A percentile compares a stretch with the other conserved stretches of the same genome.
These are phyloP conservation scores for Colletes collaris DNA, from an alignment of 2,888 invertebrate species.

Conservation along the genomic window DNA sequence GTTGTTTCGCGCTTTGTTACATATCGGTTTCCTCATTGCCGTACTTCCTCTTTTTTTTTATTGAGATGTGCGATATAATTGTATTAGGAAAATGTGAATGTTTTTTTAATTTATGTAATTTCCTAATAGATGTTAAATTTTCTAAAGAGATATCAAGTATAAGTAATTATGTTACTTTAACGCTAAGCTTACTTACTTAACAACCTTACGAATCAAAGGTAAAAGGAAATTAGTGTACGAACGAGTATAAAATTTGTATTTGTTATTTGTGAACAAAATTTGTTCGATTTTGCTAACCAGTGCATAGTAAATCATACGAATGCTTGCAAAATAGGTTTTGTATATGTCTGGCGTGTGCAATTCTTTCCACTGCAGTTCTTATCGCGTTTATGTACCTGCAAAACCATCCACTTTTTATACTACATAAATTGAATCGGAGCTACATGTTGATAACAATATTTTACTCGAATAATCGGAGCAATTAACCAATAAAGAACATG, in stretches of 20 bases:
- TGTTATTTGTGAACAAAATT: too few species aligned
- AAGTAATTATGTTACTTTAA: too few species aligned
- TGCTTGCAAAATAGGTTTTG: neutral
- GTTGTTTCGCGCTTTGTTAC: slow-evolving; percentile 25
- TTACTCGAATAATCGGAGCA: slow-evolving; percentile 10
- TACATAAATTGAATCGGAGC: slow-evolving; percentile 8
- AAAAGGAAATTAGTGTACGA: too few species aligned
- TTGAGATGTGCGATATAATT: neutral
- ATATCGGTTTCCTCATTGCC: neutral
- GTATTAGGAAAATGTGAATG: too few species aligned
- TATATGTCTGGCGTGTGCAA: neutral
- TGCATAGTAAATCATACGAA: neutral
- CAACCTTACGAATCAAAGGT: too few species aligned
- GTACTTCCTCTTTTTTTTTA: neutral
- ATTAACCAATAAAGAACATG: neutral
- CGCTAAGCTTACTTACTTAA: too few species aligned
- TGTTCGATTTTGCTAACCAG: too few species aligned
- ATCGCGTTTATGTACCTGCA: neutral
- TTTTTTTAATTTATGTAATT: too few species aligned
- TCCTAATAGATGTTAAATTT: too few species aligned
- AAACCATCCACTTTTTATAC: slow-evolving; percentile 13
- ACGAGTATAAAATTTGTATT: too few species aligned
- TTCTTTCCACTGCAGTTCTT: neutral
- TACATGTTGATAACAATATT: neutral
- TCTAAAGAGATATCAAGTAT: too few species aligned